phyloP scores from a whole-genome alignment of 2,797 vertebrate genomes.

The Schizopygopsis malacanthus region DNA sequence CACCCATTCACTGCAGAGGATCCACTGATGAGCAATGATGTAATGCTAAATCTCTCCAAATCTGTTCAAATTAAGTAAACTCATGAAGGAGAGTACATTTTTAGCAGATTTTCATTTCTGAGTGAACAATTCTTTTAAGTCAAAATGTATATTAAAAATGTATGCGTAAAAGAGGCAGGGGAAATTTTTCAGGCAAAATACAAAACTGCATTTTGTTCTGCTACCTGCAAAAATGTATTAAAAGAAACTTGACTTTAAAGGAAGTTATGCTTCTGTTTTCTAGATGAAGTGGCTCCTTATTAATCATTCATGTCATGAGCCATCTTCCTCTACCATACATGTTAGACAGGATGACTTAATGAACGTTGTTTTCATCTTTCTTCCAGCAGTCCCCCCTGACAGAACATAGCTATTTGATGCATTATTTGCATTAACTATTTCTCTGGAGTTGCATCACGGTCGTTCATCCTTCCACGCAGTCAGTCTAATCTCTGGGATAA shows the following conservation, averaged over 20 bases:
- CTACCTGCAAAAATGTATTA: background rate
- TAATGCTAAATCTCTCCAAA: background rate
- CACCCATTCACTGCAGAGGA: background rate
- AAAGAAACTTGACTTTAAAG: background rate
- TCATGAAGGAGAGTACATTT: background rate
- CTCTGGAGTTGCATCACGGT: slow-evolving; percentile 48
- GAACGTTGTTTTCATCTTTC: background rate
- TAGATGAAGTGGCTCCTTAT: background rate
- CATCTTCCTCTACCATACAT: background rate
- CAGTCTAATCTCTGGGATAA: slow-evolving; percentile 34
- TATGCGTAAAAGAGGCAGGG: background rate
- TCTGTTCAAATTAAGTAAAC: background rate
- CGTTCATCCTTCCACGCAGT: background rate
- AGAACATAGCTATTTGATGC: background rate
- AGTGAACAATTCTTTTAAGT: background rate
- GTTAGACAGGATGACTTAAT: background rate
- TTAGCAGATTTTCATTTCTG: background rate
- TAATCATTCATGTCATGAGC: background rate
- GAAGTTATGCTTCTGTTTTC: background rate
- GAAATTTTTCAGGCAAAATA: background rate
- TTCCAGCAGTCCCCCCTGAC: background rate
- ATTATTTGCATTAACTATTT: slow-evolving; percentile 30
- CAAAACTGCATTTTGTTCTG: background rate
- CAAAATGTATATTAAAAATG: background rate
- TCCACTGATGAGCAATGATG: background rate